A percentile compares a stretch with the other conserved stretches of the same genome.
phyloP scores from a whole-genome alignment of 2,113 vertebrate genomes.

The Coryphaenoides rupestris region DNA sequence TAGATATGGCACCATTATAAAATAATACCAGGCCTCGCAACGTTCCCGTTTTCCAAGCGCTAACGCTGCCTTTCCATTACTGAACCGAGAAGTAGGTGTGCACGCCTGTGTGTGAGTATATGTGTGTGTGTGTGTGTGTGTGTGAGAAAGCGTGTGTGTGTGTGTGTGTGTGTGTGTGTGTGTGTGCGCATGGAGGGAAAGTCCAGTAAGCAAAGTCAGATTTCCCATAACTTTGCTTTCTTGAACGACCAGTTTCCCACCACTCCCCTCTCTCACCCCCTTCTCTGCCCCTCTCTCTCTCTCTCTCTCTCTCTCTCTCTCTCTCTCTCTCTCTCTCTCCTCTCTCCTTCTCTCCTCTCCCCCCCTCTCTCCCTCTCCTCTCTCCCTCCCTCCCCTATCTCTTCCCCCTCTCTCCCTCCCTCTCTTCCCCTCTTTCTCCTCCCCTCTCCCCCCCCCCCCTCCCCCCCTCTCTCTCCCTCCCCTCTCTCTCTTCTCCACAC shows the following conservation, averaged over 20 bases:
- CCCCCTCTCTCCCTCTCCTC: too few species aligned
- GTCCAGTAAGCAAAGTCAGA: conserved; percentile 28
- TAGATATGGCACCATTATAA: conserved; percentile 38
- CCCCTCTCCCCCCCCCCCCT: conserved; percentile 28
- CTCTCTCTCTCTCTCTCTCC: not conserved
- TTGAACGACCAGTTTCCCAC: conserved; percentile 29
- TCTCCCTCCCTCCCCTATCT: not conserved
- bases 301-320: conserved; percentile 17
- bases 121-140: not conserved
- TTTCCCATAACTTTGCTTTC: conserved; percentile 59
- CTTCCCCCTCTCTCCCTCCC: conserved; percentile 16
- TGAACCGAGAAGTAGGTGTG: conserved; percentile 18
- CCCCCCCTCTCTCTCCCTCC: conserved; percentile 10
- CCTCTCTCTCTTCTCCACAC: not conserved
- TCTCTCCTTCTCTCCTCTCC: not conserved
- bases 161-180: not conserved
- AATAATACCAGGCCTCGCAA: conserved; percentile 36
- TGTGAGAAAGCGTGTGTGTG: not conserved
- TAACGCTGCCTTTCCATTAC: conserved; percentile 20
- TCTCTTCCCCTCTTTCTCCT: not conserved
- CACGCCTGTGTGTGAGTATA: not conserved
- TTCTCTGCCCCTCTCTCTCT: conserved; percentile 15
- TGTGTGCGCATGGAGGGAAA: conserved; percentile 25
- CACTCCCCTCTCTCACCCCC: conserved; percentile 11
- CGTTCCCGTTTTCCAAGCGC: conserved; percentile 41